Conservation (phyloP, 2,797 vertebrate genomes). For the Sandelia bainsii region DNA sequence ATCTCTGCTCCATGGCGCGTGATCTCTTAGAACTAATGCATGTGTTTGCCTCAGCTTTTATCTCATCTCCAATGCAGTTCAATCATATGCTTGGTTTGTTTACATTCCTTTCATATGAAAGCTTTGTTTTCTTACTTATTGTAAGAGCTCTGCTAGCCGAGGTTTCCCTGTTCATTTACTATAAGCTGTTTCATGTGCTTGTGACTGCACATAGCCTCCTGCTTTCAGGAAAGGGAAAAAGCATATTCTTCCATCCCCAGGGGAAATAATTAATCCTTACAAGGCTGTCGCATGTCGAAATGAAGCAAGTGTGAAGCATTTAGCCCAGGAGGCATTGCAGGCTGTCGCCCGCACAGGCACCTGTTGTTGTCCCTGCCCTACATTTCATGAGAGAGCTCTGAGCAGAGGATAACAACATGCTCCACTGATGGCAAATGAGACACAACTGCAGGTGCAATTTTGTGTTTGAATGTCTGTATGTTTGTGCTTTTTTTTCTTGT, state of each 20-base stretch:
- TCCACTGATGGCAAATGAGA: slow-evolving; percentile 81
- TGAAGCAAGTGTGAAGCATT: slow-evolving; percentile 86
- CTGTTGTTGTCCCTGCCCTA: slow-evolving; percentile 87
- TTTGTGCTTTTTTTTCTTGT: slow-evolving; percentile 12
- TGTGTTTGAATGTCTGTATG: slow-evolving; percentile 33
- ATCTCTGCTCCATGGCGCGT: slow-evolving; percentile 78
- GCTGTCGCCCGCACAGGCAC: slow-evolving; percentile 85
- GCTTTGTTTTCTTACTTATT: slow-evolving; percentile 52
- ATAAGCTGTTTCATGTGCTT: slow-evolving; percentile 71
- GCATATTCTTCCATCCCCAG: slow-evolving; percentile 79
- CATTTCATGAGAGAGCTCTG: slow-evolving; percentile 80
- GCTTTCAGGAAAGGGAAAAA: slow-evolving; percentile 75
- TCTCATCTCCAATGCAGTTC: slow-evolving; percentile 70
- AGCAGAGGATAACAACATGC: slow-evolving; percentile 83
- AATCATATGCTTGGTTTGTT: slow-evolving; percentile 73
- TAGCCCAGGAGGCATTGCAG: slow-evolving; percentile 87
- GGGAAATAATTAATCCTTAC: slow-evolving; percentile 88
- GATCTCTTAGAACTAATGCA: slow-evolving; percentile 77
- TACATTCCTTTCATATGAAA: slow-evolving; percentile 72
- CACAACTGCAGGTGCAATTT: slow-evolving; percentile 72
- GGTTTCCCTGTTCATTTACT: slow-evolving; percentile 66
- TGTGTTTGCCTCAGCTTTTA: slow-evolving; percentile 78
- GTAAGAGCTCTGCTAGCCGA: slow-evolving; percentile 52
- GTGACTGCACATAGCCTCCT: slow-evolving; percentile 70
- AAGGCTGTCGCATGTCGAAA: slow-evolving; percentile 86